Evolutionary conservation across 2,888 invertebrate species (phyloP), one percentile per base, ranked within the genome.

Genomic region (Argynnis bischoffii): DNA sequence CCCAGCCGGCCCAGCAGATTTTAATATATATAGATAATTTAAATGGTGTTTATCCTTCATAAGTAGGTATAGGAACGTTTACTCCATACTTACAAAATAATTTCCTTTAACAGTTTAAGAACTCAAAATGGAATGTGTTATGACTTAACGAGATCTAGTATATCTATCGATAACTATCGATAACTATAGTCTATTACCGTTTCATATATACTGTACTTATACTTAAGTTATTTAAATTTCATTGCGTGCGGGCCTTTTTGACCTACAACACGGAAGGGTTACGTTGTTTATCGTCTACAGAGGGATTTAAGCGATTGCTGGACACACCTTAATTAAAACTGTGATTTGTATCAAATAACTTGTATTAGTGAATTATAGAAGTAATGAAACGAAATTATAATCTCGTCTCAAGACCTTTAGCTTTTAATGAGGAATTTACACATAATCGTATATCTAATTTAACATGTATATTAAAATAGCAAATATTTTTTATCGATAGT

Each of bases 171-270:
- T 16, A 60, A 31, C 35, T 41, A 50, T n/a, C 16, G 16, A 31
- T 16, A 60, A 31, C 8, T 31, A 48, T 60, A 50, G 31, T n/a
- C 48, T 60, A 48, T 60, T 26, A 60, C 50, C 50, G 60, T 60
- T 50, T 16, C 35, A 51, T 51, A 35, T n/a, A 50, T 35, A 60
- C 60, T 31, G 60, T 50, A 60, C 31, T 60, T 60, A 51, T 16
- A 50, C 35, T 50, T 14, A 51, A 35, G 60, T 35, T 61, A 61
- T 61, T 51, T 76, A 77, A 76, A 76, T 79, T 79, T 78, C 75
- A 77, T 81, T 84, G 79, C 81, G 87, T 89, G 88, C 83, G 84
- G 83, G 81, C 82, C 81, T 81, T 81, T 78, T 79, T 83, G 89
- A 89, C 89, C 89, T 86, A 78, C 70, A 68, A 74, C 73, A 72